Evolutionary conservation across 2,797 vertebrate species (phyloP).

Genomic region (Oryzias sinensis): DNA sequence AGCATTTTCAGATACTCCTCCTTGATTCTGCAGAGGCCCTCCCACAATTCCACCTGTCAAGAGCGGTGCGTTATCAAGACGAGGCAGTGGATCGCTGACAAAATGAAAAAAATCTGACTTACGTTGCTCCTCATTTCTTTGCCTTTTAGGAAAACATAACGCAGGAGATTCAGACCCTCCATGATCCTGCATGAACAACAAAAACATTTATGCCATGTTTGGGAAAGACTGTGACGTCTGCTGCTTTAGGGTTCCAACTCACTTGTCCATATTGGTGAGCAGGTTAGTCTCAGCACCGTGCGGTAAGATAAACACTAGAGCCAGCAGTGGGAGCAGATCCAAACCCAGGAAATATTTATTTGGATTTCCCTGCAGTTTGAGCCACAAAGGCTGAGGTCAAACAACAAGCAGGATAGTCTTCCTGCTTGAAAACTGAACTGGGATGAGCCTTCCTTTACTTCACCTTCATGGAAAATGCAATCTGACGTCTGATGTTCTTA

Average conservation of each 20-base stretch:
- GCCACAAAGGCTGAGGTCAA: background rate
- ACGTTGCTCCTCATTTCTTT: constrained; percentile 78
- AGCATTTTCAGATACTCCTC: constrained; percentile 84
- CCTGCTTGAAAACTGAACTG: background rate
- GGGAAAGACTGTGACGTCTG: too few species aligned
- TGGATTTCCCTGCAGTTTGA: constrained; percentile 35
- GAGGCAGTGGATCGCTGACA: background rate
- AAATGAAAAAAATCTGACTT: constrained; percentile 54
- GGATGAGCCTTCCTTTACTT: constrained; percentile 34
- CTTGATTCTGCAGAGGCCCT: constrained; percentile 78
- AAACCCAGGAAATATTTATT: constrained; percentile 84
- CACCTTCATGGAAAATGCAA: constrained; percentile 84
- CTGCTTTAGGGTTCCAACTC: constrained; percentile 27
- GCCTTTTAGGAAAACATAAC: constrained; percentile 87
- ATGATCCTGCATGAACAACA: constrained; percentile 82
- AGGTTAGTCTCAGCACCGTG: constrained; percentile 85
- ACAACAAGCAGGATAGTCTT: background rate
- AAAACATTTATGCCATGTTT: background rate
- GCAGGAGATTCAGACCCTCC: constrained; percentile 89
- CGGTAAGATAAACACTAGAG: constrained; percentile 81
- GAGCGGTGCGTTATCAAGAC: background rate
- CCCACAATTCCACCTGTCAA: constrained; percentile 77
- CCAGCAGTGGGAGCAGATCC: constrained; percentile 80
- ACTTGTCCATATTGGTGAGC: constrained; percentile 89
- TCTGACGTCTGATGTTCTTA: constrained; percentile 91